A percentile compares a stretch with the other conserved stretches of the same genome.
Conservation (phyloP, 2,113 vertebrate genomes). For the Onychostruthus taczanowskii region DNA sequence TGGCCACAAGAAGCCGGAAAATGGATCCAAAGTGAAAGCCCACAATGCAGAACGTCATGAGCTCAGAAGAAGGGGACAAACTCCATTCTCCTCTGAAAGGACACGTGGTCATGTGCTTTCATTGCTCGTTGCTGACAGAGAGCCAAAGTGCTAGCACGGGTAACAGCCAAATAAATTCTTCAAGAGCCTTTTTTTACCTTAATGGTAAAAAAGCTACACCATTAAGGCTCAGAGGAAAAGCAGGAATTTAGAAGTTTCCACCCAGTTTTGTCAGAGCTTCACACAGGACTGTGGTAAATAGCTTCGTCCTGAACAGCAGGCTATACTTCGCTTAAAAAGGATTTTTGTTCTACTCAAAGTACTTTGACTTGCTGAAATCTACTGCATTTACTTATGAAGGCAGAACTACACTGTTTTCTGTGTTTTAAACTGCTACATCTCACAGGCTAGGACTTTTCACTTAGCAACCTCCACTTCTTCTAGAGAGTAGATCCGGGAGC, state of each 20-base stretch:
- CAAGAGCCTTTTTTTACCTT: not conserved
- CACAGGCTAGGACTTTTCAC: not conserved
- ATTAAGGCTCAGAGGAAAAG: not conserved
- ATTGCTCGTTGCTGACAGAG: not conserved
- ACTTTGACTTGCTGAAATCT: not conserved
- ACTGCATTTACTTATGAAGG: not conserved
- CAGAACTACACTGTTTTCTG: not conserved
- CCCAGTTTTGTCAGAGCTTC: not conserved
- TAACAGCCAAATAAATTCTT: not conserved
- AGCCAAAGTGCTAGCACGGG: not conserved
- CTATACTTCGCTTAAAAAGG: not conserved
- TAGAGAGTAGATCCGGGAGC: not conserved
- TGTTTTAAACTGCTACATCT: not conserved
- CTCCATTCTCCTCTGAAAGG: not conserved
- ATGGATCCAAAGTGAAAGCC: not conserved
- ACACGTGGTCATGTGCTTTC: not conserved
- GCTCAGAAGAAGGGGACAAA: not conserved
- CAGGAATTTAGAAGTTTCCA: not conserved
- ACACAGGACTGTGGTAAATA: not conserved
- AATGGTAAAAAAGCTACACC: not conserved
- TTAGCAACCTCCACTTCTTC: not conserved
- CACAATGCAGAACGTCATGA: fast-evolving
- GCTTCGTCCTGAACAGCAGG: not conserved
- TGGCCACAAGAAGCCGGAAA: not conserved
- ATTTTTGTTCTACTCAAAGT: not conserved